Percentiles rank a stretch among this genome's conserved stretches.
Conservation (phyloP, 2,888 invertebrate species). For the Plagodis dolabraria region DNA sequence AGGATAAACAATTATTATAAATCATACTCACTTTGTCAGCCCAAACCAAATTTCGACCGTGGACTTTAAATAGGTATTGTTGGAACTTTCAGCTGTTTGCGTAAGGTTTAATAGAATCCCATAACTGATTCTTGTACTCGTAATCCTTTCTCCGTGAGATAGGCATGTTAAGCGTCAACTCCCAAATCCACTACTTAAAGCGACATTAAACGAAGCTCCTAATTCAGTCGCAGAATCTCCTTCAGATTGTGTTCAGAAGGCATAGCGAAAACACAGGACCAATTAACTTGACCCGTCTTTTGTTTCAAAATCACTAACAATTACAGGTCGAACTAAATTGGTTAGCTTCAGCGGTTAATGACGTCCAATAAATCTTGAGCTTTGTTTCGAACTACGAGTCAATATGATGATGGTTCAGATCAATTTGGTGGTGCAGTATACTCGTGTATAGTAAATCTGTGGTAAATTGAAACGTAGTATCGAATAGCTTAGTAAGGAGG, state of each 20-base stretch:
- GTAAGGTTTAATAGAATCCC: conserved; percentile 1
- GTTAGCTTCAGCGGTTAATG: background rate
- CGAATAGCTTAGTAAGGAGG: conserved; percentile 43
- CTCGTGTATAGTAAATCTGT: conserved; percentile 49
- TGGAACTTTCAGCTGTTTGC: background rate
- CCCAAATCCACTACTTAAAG: conserved; percentile 25
- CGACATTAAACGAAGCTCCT: conserved; percentile 19
- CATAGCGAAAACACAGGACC: conserved; percentile 38
- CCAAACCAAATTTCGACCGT: too few relatives aligned
- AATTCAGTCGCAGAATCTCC: conserved; percentile 25
- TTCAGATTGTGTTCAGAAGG: conserved; percentile 31
- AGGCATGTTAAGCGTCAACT: conserved; percentile 25
- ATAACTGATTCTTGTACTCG: background rate
- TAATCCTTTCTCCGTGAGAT: conserved; percentile 21
- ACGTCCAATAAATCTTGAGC: conserved; percentile 8
- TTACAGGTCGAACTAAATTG: conserved; percentile 11
- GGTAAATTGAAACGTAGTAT: conserved; percentile 60
- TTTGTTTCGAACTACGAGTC: conserved; percentile 1
- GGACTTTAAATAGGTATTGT: too few relatives aligned
- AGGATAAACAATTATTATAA: too few relatives aligned
- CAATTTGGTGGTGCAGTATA: conserved; percentile 16
- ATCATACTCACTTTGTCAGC: too few relatives aligned
- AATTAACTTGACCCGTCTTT: conserved; percentile 23
- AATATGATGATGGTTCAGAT: conserved; percentile 6
- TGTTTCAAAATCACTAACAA: conserved; percentile 3